These are phyloP conservation scores for Harpagifer antarcticus DNA, from an alignment of 2,797 vertebrate species.

Conservation along the genomic window DNA sequence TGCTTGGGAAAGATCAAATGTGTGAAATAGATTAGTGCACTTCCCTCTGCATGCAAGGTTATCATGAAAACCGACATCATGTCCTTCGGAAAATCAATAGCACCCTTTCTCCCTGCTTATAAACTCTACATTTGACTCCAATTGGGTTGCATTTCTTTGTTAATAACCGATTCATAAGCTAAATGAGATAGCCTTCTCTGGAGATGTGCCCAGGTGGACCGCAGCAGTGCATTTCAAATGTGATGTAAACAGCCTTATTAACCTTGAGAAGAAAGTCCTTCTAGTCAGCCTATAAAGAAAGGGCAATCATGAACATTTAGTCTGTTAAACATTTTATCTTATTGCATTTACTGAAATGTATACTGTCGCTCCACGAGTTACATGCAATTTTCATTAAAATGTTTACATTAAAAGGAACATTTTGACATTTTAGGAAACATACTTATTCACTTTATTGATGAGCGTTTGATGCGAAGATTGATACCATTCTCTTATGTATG, in stretches of 20 bases:
- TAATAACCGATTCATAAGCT: conserved; percentile 57
- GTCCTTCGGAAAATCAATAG: conserved; percentile 59
- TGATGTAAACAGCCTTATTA: conserved; percentile 38
- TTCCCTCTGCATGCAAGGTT: conserved; percentile 42
- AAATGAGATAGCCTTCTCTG: conserved; percentile 33
- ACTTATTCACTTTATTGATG: background rate
- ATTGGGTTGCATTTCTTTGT: conserved; percentile 50
- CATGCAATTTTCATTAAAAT: too few species aligned
- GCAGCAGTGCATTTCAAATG: conserved; percentile 28
- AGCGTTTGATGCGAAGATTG: background rate
- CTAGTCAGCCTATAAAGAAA: background rate
- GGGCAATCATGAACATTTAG: background rate
- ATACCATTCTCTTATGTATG: background rate
- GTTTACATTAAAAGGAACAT: background rate
- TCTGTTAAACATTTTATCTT: background rate
- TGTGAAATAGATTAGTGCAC: conserved; percentile 53
- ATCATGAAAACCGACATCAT: conserved; percentile 39
- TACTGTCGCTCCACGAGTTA: background rate
- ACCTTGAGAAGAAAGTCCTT: conserved; percentile 25
- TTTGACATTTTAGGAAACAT: background rate
- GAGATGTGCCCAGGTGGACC: conserved; percentile 50
- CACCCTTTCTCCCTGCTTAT: conserved; percentile 26
- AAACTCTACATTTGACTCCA: conserved; percentile 50
- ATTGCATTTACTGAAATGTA: background rate
- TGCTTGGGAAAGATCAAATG: conserved; percentile 51